Base-by-base conservation (phyloP, 2,113 vertebrate species). In the Toxotes jaculatrix region DNA sequence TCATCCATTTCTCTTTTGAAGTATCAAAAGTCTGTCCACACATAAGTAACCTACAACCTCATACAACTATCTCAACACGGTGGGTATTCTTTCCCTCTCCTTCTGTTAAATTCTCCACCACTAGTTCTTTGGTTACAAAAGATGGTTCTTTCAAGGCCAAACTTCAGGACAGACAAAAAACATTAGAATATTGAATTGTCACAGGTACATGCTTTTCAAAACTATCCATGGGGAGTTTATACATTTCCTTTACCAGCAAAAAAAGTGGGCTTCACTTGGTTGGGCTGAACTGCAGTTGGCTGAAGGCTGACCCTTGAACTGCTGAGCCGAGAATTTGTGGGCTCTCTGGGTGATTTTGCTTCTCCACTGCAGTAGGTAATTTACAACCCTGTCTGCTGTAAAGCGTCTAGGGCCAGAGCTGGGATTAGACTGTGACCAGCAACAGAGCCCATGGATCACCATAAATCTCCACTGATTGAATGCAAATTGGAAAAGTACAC, bases 381-480 rank as follows among this genome's bases (percentile, higher is more conserved):
- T 95, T 95, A 95, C 89, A 86, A 88, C 73, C 74, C 83, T 85
- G 90, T 87, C 90, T 89, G 74, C 87, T 82, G 55, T 90, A 88
- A 89, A 93, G 92, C 80, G 87, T 90, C 84, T 80, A 42, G 47
- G 84, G 85, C 89, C 80, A 70, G 92, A 88, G 85, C 80, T 31
- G 70, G 90, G 92, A 93, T 93, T 91, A 91, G 80, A 93, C 80
- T 88, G 84, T 85, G 89, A 92, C 91, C 87, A 84, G 85, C 83
- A 89, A 80, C 90, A 87, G 84, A 80, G 88, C 83, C 76, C 83
- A 85, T 87, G 85, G 90, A 94, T 93, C 88, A 89, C 77, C 79
- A 93, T 93, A 92, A 95, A 94, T 93, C 91, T 87, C 42, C 47
- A 66, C 91, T 92, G 93, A 95, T 92, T 93, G 91, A 95, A 95